These are phyloP conservation scores for Xylocopa sonorina DNA, from an alignment of 1,140 invertebrate species.

Conservation along the genomic window DNA sequence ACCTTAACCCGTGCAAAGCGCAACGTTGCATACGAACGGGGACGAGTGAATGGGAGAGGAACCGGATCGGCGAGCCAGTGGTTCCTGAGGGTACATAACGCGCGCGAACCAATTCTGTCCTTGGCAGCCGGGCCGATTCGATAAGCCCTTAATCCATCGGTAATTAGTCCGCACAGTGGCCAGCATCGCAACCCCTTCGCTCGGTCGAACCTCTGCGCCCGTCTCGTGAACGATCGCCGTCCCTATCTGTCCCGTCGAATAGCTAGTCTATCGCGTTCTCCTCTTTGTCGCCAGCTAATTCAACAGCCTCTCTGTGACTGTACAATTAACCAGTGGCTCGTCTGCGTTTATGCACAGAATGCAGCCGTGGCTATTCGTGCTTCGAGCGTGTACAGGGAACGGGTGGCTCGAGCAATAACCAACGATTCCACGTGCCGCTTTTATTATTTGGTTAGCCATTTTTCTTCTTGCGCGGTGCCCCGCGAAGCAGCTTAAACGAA, in stretches of 20 bases:
- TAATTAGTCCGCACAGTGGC: constrained; percentile 66
- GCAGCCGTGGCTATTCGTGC: not conserved
- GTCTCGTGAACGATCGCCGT: constrained; percentile 36
- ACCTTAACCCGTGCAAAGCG: constrained; percentile 42
- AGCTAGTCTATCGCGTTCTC: not conserved
- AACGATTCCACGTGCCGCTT: not conserved
- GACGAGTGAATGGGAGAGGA: constrained; percentile 21
- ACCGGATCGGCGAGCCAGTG: not conserved
- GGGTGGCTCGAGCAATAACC: not conserved
- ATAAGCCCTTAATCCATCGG: constrained; percentile 73
- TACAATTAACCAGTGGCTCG: constrained; percentile 56
- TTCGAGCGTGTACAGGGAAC: not conserved
- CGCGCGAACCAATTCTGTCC: constrained; percentile 47
- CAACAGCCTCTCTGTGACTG: constrained; percentile 47
- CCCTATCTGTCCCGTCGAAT: constrained; percentile 33
- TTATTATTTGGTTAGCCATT: not conserved
- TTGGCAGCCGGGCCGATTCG: constrained; percentile 58
- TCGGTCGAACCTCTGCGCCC: constrained; percentile 6
- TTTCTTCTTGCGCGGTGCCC: not conserved
- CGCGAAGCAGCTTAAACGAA: too few relatives aligned
- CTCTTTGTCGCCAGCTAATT: constrained; percentile 28
- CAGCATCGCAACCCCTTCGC: constrained; percentile 33
- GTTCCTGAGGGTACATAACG: constrained; percentile 41
- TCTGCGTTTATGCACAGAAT: constrained; percentile 33
- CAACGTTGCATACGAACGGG: constrained; percentile 1